Evolutionary conservation across 2,888 invertebrate genomes (phyloP).

Genomic region (Imbricaverruca yamaguchii): DNA sequence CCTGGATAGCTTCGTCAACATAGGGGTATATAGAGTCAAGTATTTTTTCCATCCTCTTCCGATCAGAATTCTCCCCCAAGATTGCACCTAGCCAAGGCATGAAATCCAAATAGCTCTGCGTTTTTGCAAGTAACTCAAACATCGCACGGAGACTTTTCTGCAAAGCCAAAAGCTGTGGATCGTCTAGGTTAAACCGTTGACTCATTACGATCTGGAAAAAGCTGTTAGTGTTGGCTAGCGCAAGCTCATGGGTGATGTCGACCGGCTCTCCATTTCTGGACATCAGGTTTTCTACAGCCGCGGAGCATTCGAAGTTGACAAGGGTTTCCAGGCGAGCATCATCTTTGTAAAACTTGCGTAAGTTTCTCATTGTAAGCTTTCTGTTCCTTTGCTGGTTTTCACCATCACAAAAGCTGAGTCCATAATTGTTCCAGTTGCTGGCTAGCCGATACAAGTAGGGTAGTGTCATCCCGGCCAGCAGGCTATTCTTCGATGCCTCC

Average conservation of each 20-base stretch:
- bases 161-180: not conserved
- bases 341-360: not conserved
- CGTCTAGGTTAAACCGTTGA: not conserved
- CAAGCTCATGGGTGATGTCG: not conserved
- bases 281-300: not conserved
- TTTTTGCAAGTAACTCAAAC: not conserved
- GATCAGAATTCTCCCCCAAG: not conserved
- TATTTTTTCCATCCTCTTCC: not conserved
- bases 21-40: not conserved
- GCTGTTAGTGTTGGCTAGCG: not conserved
- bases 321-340: not conserved
- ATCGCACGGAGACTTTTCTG: not conserved
- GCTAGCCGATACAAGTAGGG: not conserved
- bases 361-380: not conserved
- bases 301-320: not conserved
- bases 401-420: not conserved
- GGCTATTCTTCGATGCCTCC: not conserved
- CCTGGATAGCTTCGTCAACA: not conserved
- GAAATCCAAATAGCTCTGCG: not conserved
- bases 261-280: not conserved
- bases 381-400: not conserved
- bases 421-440: not conserved
- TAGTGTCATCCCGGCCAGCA: not conserved
- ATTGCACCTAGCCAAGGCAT: not conserved
- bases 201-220: not conserved